These are phyloP conservation scores for Agrilus biguttatus DNA, from an alignment of 2,888 invertebrate species.

Conservation along the genomic window DNA sequence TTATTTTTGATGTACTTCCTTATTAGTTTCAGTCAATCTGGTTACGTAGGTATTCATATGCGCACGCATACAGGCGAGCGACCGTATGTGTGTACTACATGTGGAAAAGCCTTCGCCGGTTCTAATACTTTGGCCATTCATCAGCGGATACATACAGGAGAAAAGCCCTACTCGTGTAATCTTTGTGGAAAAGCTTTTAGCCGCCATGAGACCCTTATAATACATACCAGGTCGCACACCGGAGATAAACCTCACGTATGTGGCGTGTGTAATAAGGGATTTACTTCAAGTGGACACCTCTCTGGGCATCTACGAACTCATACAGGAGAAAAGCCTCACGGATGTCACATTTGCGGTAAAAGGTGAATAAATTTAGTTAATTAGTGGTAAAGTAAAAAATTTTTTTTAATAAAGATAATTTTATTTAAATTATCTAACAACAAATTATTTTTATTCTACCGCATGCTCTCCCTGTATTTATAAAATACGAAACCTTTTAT, in stretches of 20 bases:
- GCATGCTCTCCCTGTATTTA: no score
- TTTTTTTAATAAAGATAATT: no score
- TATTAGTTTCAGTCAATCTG: constrained; percentile 30
- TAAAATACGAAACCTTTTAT: no score
- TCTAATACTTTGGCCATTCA: constrained; percentile 31
- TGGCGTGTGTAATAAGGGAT: constrained; percentile 26
- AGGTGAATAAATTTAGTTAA: constrained; percentile 16
- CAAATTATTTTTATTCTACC: no score
- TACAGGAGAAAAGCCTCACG: constrained; percentile 29
- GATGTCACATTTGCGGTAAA: constrained; percentile 27
- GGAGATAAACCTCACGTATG: constrained; percentile 30
- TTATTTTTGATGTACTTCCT: not conserved
- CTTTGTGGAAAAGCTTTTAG: constrained; percentile 28
- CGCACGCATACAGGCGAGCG: constrained; percentile 31
- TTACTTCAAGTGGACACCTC: constrained; percentile 29
- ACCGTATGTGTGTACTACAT: constrained; percentile 30
- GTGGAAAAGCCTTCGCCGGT: constrained; percentile 32
- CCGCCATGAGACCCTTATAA: constrained; percentile 28
- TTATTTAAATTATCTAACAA: no score
- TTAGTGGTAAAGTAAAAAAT: no score
- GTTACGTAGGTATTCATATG: constrained; percentile 33
- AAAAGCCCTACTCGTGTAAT: constrained; percentile 29
- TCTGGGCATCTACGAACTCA: constrained; percentile 30
- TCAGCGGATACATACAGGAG: constrained; percentile 30
- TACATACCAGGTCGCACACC: constrained; percentile 29